phyloP scores from a whole-genome alignment of 2,888 invertebrate species.

The Acronicta alni region DNA sequence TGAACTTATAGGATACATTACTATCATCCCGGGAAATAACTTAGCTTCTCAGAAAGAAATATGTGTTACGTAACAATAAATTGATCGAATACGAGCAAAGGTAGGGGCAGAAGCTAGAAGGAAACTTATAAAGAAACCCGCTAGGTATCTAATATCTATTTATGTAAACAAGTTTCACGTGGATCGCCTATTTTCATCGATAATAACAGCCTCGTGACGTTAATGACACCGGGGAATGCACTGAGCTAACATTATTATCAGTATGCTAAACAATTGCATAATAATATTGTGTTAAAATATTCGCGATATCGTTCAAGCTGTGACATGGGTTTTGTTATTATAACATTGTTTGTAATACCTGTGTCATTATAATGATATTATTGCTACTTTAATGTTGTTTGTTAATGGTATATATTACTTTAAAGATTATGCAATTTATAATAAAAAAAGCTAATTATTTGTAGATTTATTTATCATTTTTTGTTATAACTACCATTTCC shows the following conservation, averaged over 20 bases:
- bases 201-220: conserved; percentile 48
- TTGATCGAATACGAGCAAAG: no score
- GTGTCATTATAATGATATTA: conserved; percentile 5
- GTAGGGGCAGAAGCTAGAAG: no score
- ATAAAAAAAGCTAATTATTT: no score
- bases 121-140: not conserved
- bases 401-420: not conserved
- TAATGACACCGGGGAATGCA: conserved; percentile 74
- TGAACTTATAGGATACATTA: no score
- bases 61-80: no score
- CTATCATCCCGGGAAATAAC: no score
- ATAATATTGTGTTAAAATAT: conserved; percentile 52
- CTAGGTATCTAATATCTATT: conserved; percentile 6
- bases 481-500: no score
- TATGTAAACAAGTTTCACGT: conserved; percentile 25
- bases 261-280: conserved; percentile 74
- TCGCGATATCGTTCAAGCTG: conserved; percentile 33
- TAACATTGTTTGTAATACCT: conserved; percentile 14
- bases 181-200: conserved; percentile 39
- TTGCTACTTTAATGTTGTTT: not conserved
- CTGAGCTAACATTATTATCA: conserved; percentile 77
- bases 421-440: no score
- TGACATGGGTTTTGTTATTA: conserved; percentile 25
- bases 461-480: no score
- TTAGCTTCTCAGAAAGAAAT: no score